These are phyloP conservation scores for Allobates femoralis DNA, from an alignment of 2,797 vertebrate genomes.

Conservation along the genomic window DNA sequence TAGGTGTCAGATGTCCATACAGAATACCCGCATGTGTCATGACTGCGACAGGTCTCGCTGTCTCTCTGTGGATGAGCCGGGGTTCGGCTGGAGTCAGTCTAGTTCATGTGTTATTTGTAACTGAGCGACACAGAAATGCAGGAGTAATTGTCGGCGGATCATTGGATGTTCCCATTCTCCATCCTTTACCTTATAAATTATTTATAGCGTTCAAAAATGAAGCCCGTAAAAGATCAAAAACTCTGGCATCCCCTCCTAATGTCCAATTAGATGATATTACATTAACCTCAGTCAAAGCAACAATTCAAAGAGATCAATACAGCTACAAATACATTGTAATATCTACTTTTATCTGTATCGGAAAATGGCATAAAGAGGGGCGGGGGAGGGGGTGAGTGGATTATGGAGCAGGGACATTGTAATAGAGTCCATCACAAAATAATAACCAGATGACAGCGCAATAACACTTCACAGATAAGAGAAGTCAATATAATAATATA, in stretches of 20 bases:
- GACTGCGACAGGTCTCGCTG: background rate
- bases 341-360: constrained; percentile 40
- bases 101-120: constrained; percentile 3
- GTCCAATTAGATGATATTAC: constrained; percentile 49
- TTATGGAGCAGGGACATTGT: constrained; percentile 21
- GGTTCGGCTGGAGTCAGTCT: background rate
- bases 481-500: constrained; percentile 46
- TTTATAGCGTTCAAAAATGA: constrained; percentile 39
- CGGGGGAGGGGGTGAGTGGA: background rate
- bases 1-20: background rate
- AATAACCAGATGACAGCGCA: constrained; percentile 51
- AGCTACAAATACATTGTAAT: constrained; percentile 41
- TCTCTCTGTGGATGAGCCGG: background rate
- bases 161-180: background rate
- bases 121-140: background rate
- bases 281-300: constrained; percentile 52
- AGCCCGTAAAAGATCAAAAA: constrained; percentile 26
- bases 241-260: constrained; percentile 39
- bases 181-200: constrained; percentile 46
- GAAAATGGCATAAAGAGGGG: background rate
- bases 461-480: constrained; percentile 49
- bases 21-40: background rate
- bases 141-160: background rate
- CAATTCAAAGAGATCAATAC: constrained; percentile 38
- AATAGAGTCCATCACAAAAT: constrained; percentile 54